Conservation (phyloP, 2,113 vertebrate species). For the Sarotherodon lohbergeri region DNA sequence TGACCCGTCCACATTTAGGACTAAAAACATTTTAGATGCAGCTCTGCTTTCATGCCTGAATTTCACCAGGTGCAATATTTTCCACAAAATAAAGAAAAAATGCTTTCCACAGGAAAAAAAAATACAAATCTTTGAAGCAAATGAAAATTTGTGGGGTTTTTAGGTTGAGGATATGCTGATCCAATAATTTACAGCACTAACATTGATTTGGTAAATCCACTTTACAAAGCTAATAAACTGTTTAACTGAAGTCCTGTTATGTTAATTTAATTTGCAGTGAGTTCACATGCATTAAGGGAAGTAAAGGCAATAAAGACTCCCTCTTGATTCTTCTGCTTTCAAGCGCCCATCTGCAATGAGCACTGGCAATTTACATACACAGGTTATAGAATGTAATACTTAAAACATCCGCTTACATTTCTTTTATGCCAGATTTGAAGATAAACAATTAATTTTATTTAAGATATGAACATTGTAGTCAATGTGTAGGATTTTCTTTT, state of each 20-base stretch:
- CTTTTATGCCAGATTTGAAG: background rate
- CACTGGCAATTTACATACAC: background rate
- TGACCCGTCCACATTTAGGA: conserved; percentile 57
- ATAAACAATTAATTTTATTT: background rate
- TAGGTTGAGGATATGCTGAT: background rate
- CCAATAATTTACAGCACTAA: background rate
- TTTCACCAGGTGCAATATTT: background rate
- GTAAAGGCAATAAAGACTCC: background rate
- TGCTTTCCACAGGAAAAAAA: background rate
- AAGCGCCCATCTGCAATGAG: background rate
- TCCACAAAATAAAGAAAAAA: background rate
- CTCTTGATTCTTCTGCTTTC: background rate
- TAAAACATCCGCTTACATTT: background rate
- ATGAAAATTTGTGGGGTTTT: background rate
- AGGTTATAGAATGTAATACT: background rate
- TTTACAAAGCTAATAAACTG: background rate
- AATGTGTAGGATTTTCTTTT: background rate
- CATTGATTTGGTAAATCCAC: background rate
- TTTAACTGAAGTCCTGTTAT: background rate
- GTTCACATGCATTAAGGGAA: background rate
- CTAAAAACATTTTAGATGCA: background rate
- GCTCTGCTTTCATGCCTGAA: background rate
- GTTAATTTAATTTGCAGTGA: background rate
- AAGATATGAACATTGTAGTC: background rate
- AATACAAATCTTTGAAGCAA: background rate